Evolutionary conservation across 1,140 invertebrate genomes (phyloP), one percentile per base, ranked within the genome.

Genomic region (Himalopsyche phryganea): DNA sequence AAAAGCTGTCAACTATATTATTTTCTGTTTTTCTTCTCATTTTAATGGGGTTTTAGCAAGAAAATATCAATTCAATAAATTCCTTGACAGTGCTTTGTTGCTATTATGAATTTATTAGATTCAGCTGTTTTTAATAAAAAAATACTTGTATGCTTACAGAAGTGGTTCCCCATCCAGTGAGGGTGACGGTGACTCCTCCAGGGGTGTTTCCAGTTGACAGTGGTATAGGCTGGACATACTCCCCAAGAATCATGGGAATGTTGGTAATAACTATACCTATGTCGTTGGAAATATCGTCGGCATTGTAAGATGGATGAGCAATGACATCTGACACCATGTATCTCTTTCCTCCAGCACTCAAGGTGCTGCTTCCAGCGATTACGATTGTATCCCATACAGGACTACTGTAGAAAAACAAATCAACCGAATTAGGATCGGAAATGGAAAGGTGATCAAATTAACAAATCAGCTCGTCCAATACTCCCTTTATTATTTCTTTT

Each of bases 91-190:
- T 7, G 13, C 17, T 4, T n/a, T 5, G n/a, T n/a, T 40, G 11
- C 5, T 5, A 40, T 40, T 40, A n/a, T 40, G 9, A 28, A 15
- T 45, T 4, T 15, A 28, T 28, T 5, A 28, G 4, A 28, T 5
- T 28, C 9, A 28, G 23, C 23, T 28, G 23, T 28, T 28, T 28
- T 28, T n/a, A n/a, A n/a, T n/a, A n/a, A n/a, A n/a, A n/a, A n/a
- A n/a, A n/a, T 9, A n/a, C n/a, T n/a, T n/a, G n/a, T 5, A 28
- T 28, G 36, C 69, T 71, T 67, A 76, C 74, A 1, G 72, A 71
- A 9, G 69, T 52, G 56, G 68, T 67, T 19, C 80, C 79, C 80
- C 80, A 81, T 6, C 80, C 80, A 28, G 71, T 75, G 1, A 80
- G 66, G 10, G 70, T 52, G 2, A 76, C 61, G 33, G 69, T 65